A percentile compares a stretch with the other conserved stretches of the same genome.
Evolutionary conservation across 2,797 vertebrate genomes (phyloP).

Genomic region (Manis pentadactyla): DNA sequence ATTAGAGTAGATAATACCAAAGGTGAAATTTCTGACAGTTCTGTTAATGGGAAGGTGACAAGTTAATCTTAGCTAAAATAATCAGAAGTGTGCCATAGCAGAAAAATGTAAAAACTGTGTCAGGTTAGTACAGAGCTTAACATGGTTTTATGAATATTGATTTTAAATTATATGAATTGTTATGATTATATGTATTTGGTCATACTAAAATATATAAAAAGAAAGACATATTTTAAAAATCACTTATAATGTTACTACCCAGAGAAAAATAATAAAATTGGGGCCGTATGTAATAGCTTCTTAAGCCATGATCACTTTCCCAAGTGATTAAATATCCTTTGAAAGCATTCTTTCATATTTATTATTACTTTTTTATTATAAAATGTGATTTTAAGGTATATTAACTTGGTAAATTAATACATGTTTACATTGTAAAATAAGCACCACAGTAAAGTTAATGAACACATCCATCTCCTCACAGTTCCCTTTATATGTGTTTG

Average conservation of each 20-base stretch:
- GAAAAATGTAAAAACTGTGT: conserved; percentile 61
- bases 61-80: conserved; percentile 76
- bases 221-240: background rate
- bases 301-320: background rate
- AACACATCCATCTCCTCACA: background rate
- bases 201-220: background rate
- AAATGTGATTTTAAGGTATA: background rate
- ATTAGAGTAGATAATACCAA: conserved; percentile 74
- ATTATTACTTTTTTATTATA: background rate
- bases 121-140: background rate
- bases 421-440: background rate
- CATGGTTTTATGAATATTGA: background rate
- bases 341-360: background rate
- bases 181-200: background rate
- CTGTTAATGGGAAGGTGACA: conserved; percentile 80
- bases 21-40: conserved; percentile 81
- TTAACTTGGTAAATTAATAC: background rate
- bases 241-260: background rate
- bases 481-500: background rate
- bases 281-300: background rate
- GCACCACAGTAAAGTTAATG: background rate
- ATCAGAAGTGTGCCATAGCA: conserved; percentile 75
- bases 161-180: conserved; percentile 20
- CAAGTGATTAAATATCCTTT: background rate
- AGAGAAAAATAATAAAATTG: background rate